A percentile compares a stretch with the other conserved stretches of the same genome.
Conservation (phyloP, 1,140 invertebrate species). For the Ips typographus region DNA sequence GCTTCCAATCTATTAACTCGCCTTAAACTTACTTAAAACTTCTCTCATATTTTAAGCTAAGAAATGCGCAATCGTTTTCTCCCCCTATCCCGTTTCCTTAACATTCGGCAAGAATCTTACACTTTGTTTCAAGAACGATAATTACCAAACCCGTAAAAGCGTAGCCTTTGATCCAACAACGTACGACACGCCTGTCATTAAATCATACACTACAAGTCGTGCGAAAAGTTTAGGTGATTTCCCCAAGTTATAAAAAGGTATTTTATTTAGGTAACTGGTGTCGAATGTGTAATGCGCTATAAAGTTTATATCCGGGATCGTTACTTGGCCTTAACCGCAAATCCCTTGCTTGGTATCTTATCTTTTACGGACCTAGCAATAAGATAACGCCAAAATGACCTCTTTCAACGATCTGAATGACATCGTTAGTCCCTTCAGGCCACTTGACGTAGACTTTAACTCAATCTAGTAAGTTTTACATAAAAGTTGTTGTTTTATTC, state of each 20-base stretch:
- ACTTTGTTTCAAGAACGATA: too few relatives aligned
- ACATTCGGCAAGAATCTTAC: too few relatives aligned
- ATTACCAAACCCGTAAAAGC: too few relatives aligned
- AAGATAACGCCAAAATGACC: conserved; percentile 50
- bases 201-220: too few relatives aligned
- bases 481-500: conserved; percentile 28
- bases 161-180: too few relatives aligned
- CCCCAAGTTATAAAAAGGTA: conserved; percentile 40
- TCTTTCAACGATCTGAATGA: conserved; percentile 46
- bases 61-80: background rate
- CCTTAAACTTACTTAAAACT: conserved; percentile 49
- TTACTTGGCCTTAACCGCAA: conserved; percentile 50
- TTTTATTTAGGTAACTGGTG: conserved; percentile 51
- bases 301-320: conserved; percentile 50
- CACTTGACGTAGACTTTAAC: conserved; percentile 47
- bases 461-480: conserved; percentile 41
- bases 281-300: conserved; percentile 51
- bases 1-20: conserved; percentile 47
- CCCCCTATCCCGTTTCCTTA: background rate
- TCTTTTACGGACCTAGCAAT: conserved; percentile 47
- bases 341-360: conserved; percentile 48
- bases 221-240: conserved; percentile 16
- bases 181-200: too few relatives aligned
- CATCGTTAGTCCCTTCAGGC: conserved; percentile 44
- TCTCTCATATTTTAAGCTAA: conserved; percentile 48